Base-by-base conservation (phyloP, 2,113 vertebrate genomes). In the Etia nguti region DNA sequence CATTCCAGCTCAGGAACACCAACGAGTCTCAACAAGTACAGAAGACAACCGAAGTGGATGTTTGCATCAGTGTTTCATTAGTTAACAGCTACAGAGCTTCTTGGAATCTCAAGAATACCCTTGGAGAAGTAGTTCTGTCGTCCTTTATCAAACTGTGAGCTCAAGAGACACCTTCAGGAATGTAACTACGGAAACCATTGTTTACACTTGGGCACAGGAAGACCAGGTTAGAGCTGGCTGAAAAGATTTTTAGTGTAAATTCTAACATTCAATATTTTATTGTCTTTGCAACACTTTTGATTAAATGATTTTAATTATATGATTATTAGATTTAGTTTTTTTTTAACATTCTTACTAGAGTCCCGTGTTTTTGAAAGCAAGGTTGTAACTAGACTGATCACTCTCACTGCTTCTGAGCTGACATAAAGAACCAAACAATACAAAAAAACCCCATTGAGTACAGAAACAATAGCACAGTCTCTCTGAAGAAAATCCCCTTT, bases 71-170 rank as follows among this genome's bases (percentile, higher is more conserved):
- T 60, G 29, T 60, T 60, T 60, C 16, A 34, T 34, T 60, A 20
- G 57, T 60, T 60, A 34, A 60, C 57, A 60, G 57, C 57, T 60
- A 60, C 57, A 60, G 57, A 2, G 57, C 16, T 18, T 34, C 57
- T 6, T 4, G 57, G 57, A 60, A 1, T 60, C 0, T 29, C 57
- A 34, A 60, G 57, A 60, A 0, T 1, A 60, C 57, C 29, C 29
- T 60, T 60, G 16, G 57, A 60, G 29, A 60, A 60, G 29, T 34
- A 60, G 57, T 10, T 60, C 4, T 60, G 29, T 60, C 0, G 0
- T 60, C 57, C 57, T 34, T 2, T 34, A 60, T 60, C 57, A 60
- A 60, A 60, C 29, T 34, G 31, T 60, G 2, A 60, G 57, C 0
- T 60, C 18, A 60, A 60, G 5, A 31, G 26, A 60, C 26, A 10